Percentiles rank a stretch among this genome's conserved stretches.
Conservation (phyloP, 2,888 invertebrate genomes). For the Euphydryas editha region DNA sequence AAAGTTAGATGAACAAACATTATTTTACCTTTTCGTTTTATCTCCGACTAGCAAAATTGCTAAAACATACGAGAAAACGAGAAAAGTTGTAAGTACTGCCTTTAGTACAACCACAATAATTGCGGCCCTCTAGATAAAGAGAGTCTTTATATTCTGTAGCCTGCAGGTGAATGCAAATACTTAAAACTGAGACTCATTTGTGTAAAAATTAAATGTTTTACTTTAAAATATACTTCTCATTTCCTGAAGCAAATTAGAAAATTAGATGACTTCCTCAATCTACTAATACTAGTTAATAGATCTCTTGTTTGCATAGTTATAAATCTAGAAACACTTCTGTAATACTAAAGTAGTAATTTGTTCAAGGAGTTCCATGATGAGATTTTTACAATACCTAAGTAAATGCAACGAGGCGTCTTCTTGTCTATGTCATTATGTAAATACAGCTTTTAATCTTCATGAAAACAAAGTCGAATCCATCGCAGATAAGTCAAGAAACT, state of each 20-base stretch:
- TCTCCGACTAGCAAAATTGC: constrained; percentile 44
- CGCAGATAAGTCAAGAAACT: constrained; percentile 55
- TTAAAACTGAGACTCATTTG: constrained; percentile 46
- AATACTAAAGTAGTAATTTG: no score
- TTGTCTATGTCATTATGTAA: constrained; percentile 69
- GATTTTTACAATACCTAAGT: background rate
- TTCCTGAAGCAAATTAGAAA: background rate
- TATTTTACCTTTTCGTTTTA: constrained; percentile 49
- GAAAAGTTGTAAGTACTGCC: constrained; percentile 59
- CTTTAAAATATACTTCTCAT: background rate
- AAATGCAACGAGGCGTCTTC: constrained; percentile 55
- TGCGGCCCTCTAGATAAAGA: constrained; percentile 57
- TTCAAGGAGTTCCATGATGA: no score
- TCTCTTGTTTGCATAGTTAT: background rate
- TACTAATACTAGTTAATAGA: background rate
- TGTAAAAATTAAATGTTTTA: constrained; percentile 59
- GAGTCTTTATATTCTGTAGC: constrained; percentile 52
- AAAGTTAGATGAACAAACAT: constrained; percentile 46
- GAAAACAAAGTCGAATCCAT: constrained; percentile 46
- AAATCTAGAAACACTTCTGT: background rate
- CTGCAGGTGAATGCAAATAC: constrained; percentile 69
- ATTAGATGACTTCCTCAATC: background rate
- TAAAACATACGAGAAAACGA: constrained; percentile 53
- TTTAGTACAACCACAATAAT: constrained; percentile 63
- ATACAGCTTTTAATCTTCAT: constrained; percentile 48